Percentiles rank a stretch among this genome's conserved stretches.
These are phyloP conservation scores for Sebastes miniatus DNA, from an alignment of 2,797 vertebrate genomes.

Conservation along the genomic window DNA sequence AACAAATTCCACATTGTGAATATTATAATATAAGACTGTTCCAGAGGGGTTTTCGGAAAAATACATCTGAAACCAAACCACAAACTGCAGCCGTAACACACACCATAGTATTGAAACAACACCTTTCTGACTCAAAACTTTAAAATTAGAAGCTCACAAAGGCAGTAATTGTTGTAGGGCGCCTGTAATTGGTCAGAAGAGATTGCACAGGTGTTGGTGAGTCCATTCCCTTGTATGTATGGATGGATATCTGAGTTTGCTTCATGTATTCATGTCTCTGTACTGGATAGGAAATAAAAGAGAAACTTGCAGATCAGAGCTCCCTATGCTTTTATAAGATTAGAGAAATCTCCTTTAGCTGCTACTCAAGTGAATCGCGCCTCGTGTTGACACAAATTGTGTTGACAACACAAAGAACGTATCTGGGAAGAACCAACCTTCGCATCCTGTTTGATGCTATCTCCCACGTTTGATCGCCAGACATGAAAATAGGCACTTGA, in stretches of 20 bases:
- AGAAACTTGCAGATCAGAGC: neutral
- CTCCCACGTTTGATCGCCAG: slow-evolving; percentile 47
- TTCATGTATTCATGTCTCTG: neutral
- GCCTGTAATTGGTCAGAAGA: neutral
- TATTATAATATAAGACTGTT: neutral
- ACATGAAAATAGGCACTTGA: slow-evolving; percentile 63
- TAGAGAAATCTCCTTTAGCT: neutral
- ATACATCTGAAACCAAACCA: neutral
- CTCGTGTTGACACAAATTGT: slow-evolving; percentile 30
- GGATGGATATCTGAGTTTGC: neutral
- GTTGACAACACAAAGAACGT: slow-evolving; percentile 46
- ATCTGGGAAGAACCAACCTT: slow-evolving; percentile 26
- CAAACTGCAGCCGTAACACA: neutral
- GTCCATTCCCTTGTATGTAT: neutral
- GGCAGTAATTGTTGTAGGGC: neutral
- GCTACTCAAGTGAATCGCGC: slow-evolving; percentile 4
- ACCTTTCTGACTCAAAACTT: neutral
- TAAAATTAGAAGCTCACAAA: neutral
- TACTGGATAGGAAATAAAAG: neutral
- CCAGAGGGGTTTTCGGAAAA: neutral
- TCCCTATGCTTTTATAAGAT: neutral
- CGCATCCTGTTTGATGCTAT: slow-evolving; percentile 45
- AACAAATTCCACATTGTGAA: neutral
- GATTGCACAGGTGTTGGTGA: neutral
- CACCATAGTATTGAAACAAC: neutral